Evolutionary conservation across 2,797 vertebrate genomes (phyloP).

Genomic region (Lutjanus argentimaculatus): DNA sequence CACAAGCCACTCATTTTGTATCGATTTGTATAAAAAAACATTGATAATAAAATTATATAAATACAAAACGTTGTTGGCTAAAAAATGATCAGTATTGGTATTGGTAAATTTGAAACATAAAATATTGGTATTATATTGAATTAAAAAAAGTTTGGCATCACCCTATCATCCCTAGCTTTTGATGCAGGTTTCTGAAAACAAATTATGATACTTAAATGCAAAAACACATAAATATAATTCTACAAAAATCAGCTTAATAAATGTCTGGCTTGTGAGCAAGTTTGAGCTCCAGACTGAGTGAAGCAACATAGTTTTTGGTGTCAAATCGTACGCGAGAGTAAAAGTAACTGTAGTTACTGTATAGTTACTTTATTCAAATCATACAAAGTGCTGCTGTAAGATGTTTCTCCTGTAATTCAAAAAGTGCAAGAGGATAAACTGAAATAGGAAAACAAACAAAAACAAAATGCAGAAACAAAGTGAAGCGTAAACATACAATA

Average conservation of each 20-base stretch:
- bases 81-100: too few relatives aligned
- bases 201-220: conserved; percentile 9
- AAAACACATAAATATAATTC: conserved; percentile 1
- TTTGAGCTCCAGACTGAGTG: background rate
- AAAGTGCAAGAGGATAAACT: background rate
- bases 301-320: background rate
- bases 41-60: too few relatives aligned
- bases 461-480: conserved; percentile 1
- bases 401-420: background rate
- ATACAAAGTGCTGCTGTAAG: background rate
- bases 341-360: background rate
- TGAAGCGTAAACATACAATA: background rate
- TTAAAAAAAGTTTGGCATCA: too few relatives aligned
- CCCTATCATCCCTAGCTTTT: background rate
- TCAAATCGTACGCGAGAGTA: background rate
- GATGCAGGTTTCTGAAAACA: conserved; percentile 25
- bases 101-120: too few relatives aligned
- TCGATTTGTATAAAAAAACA: too few relatives aligned
- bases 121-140: too few relatives aligned
- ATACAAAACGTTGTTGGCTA: too few relatives aligned
- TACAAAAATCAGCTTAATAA: background rate
- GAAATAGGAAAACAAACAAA: background rate
- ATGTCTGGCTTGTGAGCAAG: background rate
- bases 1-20: too few relatives aligned
- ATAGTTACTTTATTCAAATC: background rate